Evolutionary conservation across 2,113 vertebrate species (phyloP).

Genomic region (Ctenodactylus gundi): DNA sequence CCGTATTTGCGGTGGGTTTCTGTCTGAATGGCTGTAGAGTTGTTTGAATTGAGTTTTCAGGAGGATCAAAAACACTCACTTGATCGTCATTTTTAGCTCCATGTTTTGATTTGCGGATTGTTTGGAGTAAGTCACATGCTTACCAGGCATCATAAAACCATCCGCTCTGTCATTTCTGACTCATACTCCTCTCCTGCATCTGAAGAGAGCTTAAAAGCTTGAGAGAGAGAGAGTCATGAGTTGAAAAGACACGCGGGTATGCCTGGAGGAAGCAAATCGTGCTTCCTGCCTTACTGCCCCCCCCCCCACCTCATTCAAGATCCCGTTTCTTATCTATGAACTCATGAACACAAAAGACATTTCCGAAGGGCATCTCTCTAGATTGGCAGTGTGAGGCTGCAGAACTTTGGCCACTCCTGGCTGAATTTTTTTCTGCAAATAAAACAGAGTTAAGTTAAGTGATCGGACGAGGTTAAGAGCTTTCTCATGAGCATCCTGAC

Average conservation of each 20-base stretch:
- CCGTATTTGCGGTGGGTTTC: background rate
- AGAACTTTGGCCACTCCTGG: background rate
- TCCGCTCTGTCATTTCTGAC: background rate
- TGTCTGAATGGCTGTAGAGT: background rate
- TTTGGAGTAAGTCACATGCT: constrained; percentile 13
- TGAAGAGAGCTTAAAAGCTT: constrained; percentile 32
- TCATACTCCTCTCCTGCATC: background rate
- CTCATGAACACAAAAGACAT: background rate
- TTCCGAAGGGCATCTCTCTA: background rate
- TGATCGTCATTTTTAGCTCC: background rate
- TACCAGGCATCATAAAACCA: constrained; percentile 3
- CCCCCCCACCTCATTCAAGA: background rate
- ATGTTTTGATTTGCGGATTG: background rate
- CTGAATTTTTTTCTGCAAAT: constrained; percentile 10
- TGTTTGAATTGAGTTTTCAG: constrained; percentile 23
- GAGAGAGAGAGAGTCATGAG: background rate
- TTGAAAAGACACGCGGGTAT: background rate
- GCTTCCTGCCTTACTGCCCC: background rate
- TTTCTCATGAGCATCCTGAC: background rate
- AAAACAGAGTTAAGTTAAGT: background rate
- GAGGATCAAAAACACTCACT: background rate
- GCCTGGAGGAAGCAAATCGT: background rate
- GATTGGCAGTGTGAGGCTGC: constrained; percentile 40
- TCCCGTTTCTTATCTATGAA: background rate
- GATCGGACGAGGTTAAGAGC: background rate